phyloP scores from a whole-genome alignment of 2,797 vertebrate species.

The Clarias fuscus region DNA sequence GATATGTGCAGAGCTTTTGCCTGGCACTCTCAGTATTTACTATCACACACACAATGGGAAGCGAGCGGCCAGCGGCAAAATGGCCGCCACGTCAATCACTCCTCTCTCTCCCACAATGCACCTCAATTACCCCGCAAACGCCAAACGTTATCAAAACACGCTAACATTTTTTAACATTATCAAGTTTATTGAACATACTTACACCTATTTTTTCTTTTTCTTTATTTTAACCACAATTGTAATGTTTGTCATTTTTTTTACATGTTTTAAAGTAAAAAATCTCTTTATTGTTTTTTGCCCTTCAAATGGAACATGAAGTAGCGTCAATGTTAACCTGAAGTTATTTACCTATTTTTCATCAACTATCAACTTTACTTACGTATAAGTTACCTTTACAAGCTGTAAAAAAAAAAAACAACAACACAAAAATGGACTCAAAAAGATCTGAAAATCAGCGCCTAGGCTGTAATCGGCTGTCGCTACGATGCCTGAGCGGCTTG shows the following conservation, averaged over 20 bases:
- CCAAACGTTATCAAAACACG: slow-evolving; percentile 20
- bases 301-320: neutral
- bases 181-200: neutral
- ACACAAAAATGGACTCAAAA: too few species aligned
- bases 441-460: too few species aligned
- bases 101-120: slow-evolving; percentile 75
- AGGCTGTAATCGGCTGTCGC: too few species aligned
- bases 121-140: slow-evolving; percentile 56
- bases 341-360: too few species aligned
- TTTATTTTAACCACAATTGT: neutral
- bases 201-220: neutral
- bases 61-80: slow-evolving; percentile 72
- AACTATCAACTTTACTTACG: too few species aligned
- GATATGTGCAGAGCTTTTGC: slow-evolving; percentile 71
- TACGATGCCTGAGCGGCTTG: too few species aligned
- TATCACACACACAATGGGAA: slow-evolving; percentile 81
- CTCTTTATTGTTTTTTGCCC: too few species aligned
- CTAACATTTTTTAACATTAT: neutral
- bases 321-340: neutral
- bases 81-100: slow-evolving; percentile 79
- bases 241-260: neutral
- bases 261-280: neutral
- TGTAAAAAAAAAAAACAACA: too few species aligned
- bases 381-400: too few species aligned
- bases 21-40: slow-evolving; percentile 78